These are phyloP conservation scores for Tursiops truncatus DNA, from an alignment of 2,113 vertebrate genomes.

Conservation along the genomic window DNA sequence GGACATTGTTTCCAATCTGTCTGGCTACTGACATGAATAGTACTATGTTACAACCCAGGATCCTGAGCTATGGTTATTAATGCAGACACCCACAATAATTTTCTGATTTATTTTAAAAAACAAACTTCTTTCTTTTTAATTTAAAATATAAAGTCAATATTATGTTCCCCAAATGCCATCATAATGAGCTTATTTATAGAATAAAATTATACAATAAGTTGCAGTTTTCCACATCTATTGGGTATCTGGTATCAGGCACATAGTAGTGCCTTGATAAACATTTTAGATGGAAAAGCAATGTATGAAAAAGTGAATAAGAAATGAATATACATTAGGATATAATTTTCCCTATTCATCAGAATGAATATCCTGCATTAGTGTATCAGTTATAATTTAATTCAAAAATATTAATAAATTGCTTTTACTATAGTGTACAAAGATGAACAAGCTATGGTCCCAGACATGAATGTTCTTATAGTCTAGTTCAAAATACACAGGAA, in stretches of 20 bases:
- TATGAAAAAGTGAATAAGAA: not conserved
- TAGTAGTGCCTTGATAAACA: not conserved
- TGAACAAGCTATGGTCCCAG: not conserved
- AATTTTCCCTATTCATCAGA: not conserved
- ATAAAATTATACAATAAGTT: slow-evolving; percentile 3
- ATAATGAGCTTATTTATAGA: not conserved
- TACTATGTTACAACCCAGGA: not conserved
- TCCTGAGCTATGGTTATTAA: not conserved
- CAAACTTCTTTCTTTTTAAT: not conserved
- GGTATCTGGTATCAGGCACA: not conserved
- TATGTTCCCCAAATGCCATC: not conserved
- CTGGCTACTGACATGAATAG: not conserved
- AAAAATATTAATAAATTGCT: not conserved
- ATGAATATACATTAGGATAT: not conserved
- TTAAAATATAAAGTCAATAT: not conserved
- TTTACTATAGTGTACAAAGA: not conserved
- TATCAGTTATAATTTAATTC: not conserved
- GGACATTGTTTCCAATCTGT: not conserved
- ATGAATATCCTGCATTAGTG: not conserved
- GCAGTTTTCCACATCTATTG: not conserved
- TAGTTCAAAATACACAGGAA: not conserved
- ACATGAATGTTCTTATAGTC: not conserved
- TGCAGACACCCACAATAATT: not conserved
- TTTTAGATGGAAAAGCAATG: not conserved
- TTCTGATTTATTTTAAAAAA: not conserved